Evolutionary conservation across 2,888 invertebrate species (phyloP), one percentile per base, ranked within the genome.

Genomic region (Habroteleia sp.): DNA sequence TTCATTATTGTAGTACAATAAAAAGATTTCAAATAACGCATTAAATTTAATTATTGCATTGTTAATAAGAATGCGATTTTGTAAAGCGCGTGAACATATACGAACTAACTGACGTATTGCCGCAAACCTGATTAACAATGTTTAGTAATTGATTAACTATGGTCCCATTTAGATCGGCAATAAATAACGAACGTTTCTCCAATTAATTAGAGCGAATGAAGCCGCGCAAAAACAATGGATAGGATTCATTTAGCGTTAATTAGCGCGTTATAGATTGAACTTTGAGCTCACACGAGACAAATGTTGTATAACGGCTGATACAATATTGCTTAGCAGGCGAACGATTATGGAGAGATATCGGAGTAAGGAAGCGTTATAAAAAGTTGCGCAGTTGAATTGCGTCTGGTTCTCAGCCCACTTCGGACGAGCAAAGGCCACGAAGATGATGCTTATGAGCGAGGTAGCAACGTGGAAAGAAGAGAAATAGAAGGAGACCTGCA

Each of bases 361-460:
- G n/a, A 80, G 82, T 79, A 80, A 83, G 84, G 82, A 83, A 84
- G 78, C 54, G 52, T 77, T 74, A 80, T 76, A 81, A 82, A 82
- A 82, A 81, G 81, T 78, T 72, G 74, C 74, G 50, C 48, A 73
- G 72, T 66, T 74, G 66, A 77, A 77, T 60, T 58, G 79, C 73
- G 82, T 84, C 80, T 83, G 78, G 85, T 87, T 87, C 84, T 82
- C 86, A 85, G 82, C 81, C 79, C 79, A 81, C 79, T 80, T 84
- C 65, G 80, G 71, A 54, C 63, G 58, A 65, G 69, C 60, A 46
- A 52, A 71, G 65, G 69, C 63, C 60, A 33, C 69, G 68, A 44
- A 68, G 74, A 74, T 74, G 74, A 74, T 69, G 74, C 74, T 74
- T 63, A 63, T 62, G 54, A 68, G 62, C 60, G 66, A 73, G 56